A percentile compares a stretch with the other conserved stretches of the same genome.
phyloP scores from a whole-genome alignment of 1,140 invertebrate genomes.

The Radopholus similis region DNA sequence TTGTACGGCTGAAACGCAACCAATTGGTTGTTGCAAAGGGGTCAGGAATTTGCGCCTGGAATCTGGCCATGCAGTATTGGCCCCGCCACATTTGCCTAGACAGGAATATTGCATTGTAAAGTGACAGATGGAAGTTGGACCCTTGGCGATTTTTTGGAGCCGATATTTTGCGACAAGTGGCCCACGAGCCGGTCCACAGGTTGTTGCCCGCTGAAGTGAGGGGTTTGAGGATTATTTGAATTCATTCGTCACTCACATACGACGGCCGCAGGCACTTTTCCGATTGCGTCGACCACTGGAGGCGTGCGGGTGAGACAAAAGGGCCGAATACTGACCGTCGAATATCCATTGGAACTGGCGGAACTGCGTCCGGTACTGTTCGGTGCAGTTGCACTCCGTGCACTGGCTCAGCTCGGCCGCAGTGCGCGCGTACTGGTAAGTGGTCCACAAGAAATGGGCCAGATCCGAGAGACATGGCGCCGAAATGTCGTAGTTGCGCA shows the following conservation, averaged over 20 bases:
- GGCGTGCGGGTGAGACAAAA: not conserved
- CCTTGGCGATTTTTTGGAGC: slow-evolving; percentile 54
- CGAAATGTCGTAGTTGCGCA: slow-evolving; percentile 52
- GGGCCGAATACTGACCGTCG: slow-evolving; percentile 36
- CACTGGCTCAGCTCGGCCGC: slow-evolving; percentile 47
- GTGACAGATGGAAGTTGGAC: slow-evolving; percentile 20
- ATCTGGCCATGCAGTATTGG: slow-evolving; percentile 56
- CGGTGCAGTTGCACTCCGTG: slow-evolving; percentile 50
- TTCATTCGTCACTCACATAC: slow-evolving; percentile 36
- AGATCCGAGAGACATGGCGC: slow-evolving; percentile 54
- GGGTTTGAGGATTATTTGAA: not conserved
- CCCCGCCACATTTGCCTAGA: slow-evolving; percentile 53
- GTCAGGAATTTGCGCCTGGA: slow-evolving; percentile 21
- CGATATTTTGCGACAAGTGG: slow-evolving; percentile 54
- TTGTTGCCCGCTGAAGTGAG: slow-evolving; percentile 39
- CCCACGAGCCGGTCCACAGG: slow-evolving; percentile 59
- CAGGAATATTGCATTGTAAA: not conserved
- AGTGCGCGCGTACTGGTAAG: slow-evolving; percentile 55
- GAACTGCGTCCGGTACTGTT: slow-evolving; percentile 41
- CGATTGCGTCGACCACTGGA: slow-evolving; percentile 57
- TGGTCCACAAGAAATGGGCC: slow-evolving; percentile 53
- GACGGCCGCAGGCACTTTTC: slow-evolving; percentile 55
- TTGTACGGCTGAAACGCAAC: slow-evolving; percentile 48
- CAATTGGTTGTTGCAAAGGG: not conserved
- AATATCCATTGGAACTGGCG: slow-evolving; percentile 57